These are phyloP conservation scores for Threskiornis aethiopicus DNA, from an alignment of 2,797 vertebrate genomes.

Conservation along the genomic window DNA sequence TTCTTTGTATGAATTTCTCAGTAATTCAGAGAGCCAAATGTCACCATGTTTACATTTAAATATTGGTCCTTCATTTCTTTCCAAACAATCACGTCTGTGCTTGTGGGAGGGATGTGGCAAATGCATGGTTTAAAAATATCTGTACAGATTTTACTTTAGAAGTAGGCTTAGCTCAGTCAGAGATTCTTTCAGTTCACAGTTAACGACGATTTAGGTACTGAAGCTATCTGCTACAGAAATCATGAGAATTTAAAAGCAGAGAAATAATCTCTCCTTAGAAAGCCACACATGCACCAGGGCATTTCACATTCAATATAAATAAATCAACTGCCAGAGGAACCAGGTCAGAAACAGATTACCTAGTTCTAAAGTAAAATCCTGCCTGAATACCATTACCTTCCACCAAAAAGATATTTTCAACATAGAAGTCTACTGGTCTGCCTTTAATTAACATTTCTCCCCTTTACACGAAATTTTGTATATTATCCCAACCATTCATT, in stretches of 20 bases:
- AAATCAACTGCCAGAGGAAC: background rate
- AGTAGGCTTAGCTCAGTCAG: background rate
- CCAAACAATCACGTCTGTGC: background rate
- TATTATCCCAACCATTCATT: background rate
- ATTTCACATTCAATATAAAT: background rate
- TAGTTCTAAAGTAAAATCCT: background rate
- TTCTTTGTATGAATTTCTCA: background rate
- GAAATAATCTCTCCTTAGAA: background rate
- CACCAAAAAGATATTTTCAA: background rate
- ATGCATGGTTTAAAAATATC: background rate
- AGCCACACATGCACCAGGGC: background rate
- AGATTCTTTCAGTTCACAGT: background rate
- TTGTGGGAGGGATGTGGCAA: background rate
- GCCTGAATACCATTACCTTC: background rate
- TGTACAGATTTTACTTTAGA: background rate
- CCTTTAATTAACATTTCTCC: background rate
- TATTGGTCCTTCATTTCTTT: background rate
- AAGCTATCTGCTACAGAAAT: background rate
- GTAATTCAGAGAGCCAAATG: background rate
- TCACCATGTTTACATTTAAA: constrained; percentile 7
- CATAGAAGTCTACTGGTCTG: background rate
- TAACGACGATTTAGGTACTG: background rate
- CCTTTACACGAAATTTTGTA: background rate
- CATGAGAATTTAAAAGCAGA: background rate
- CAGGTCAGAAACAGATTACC: background rate